Conservation (phyloP, 2,797 vertebrate genomes). For the Merluccius polli region DNA sequence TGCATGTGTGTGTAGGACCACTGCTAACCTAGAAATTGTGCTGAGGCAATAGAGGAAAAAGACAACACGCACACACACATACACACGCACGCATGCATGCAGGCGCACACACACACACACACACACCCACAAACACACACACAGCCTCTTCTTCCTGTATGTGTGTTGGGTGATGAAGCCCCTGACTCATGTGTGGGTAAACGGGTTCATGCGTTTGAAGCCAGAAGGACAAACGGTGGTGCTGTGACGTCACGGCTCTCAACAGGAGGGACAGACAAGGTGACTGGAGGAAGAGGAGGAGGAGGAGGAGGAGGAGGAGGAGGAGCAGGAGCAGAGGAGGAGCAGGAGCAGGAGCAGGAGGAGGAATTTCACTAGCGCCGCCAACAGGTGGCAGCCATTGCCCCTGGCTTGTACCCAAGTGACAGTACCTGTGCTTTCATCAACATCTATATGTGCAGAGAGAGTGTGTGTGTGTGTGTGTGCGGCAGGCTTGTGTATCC, state of each 20-base stretch:
- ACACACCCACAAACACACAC: no score
- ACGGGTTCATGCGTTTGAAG: slow-evolving; percentile 11
- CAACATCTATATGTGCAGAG: neutral
- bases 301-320: slow-evolving; percentile 31
- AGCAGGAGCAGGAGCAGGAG: slow-evolving; percentile 57
- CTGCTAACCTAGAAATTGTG: neutral
- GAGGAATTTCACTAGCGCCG: slow-evolving; percentile 35
- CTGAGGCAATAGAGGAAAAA: neutral
- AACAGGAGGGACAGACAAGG: neutral
- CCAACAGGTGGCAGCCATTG: slow-evolving; percentile 63
- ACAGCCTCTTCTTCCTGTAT: no score
- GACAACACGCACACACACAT: neutral
- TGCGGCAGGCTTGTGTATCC: no score
- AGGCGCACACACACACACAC: no score
- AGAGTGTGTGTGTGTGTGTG: neutral
- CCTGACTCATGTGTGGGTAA: slow-evolving; percentile 54
- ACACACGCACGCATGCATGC: no score
- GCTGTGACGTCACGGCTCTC: neutral
- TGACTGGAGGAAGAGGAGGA: neutral
- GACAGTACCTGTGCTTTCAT: neutral
- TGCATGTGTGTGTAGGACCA: slow-evolving; percentile 6
- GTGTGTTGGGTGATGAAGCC: slow-evolving; percentile 4
- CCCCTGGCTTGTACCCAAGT: neutral
- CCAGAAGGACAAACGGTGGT: slow-evolving; percentile 30
- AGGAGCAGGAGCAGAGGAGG: no score